Evolutionary conservation across 1,140 invertebrate genomes (phyloP).

Genomic region (Caenorhabditis latens): DNA sequence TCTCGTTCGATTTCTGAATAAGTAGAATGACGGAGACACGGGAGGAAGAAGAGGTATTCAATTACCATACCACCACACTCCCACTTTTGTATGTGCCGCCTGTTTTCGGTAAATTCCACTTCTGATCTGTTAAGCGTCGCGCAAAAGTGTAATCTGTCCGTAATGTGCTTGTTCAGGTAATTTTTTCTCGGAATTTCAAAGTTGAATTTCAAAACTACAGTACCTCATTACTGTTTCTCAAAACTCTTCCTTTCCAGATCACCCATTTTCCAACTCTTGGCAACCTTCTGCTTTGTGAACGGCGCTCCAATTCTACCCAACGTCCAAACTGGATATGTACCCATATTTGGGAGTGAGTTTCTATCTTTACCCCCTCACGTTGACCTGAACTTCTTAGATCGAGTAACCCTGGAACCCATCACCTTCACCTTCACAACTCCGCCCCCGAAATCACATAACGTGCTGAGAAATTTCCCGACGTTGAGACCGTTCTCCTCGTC

Average conservation of each 20-base stretch:
- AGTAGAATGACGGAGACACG: not conserved
- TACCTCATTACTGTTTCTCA: no score
- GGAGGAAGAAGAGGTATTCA: constrained; percentile 33
- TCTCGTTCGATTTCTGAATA: constrained; percentile 39
- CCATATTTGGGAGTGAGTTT: constrained; percentile 25
- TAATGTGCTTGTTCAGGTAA: not conserved
- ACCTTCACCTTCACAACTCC: constrained; percentile 41
- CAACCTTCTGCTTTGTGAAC: not conserved
- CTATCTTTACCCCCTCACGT: no score
- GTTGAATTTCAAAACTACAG: no score
- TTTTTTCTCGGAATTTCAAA: not conserved
- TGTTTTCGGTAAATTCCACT: constrained; percentile 13
- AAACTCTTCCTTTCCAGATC: not conserved
- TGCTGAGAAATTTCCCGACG: not conserved
- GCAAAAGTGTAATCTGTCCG: not conserved
- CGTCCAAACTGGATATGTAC: constrained; percentile 23
- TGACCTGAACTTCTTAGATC: not conserved
- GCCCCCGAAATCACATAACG: not conserved
- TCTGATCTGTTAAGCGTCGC: constrained; percentile 12
- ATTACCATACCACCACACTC: constrained; percentile 25
- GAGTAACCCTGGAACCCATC: constrained; percentile 40
- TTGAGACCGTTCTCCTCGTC: constrained; percentile 18
- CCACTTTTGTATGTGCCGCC: constrained; percentile 50
- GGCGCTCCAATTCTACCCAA: constrained; percentile 23
- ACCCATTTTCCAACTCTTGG: not conserved